Base-by-base conservation (phyloP, 2,888 invertebrate species). In the Elysia crispata region DNA sequence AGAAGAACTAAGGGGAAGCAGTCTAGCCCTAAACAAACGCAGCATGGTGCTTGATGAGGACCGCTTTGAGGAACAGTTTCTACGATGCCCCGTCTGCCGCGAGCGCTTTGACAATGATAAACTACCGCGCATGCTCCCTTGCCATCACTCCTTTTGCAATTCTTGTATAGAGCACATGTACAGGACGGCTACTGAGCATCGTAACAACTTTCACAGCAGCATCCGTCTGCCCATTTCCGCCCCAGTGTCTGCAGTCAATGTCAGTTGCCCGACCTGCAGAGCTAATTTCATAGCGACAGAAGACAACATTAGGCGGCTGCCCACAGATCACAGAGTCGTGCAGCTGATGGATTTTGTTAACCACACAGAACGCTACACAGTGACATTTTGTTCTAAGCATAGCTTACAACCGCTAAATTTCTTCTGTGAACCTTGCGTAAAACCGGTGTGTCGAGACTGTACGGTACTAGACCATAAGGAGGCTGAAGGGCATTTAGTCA, bases 281-380 rank as follows among this genome's bases (percentile, higher is more conserved):
- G 77, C 83, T 13, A 83, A 80, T 30, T 89, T 90, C 75, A 85
- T 89, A 57, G 85, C 87, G 8, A 88, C 87, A 0, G 86, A 86
- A 28, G 88, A 87, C 66, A 87, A 86, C n/a, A 73, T 90, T 8
- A 77, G 80, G 28, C 84, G 86, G 57, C 84, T 89, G 5, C 85
- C 86, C 20, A 87, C 87, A 18, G 89, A 90, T 77, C 89, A 89
- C 75, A 76, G 89, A 33, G 84, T 89, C 6, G 85, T 89, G 23
- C 89, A 90, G 82, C 85, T 90, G n/a, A 80, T 89, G 81, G 89
- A 89, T 74, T 89, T 90, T 79, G 85, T 89, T 1, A 86, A 86
- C 8, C 83, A 83, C 25, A 89, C 89, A 0, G 88, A 89, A 28
- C 85, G 85, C 83, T 87, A 86, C 62, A 88, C 86, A 0, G 83